Conservation (phyloP, 1,140 invertebrate species). For the Drosophila pandora region DNA sequence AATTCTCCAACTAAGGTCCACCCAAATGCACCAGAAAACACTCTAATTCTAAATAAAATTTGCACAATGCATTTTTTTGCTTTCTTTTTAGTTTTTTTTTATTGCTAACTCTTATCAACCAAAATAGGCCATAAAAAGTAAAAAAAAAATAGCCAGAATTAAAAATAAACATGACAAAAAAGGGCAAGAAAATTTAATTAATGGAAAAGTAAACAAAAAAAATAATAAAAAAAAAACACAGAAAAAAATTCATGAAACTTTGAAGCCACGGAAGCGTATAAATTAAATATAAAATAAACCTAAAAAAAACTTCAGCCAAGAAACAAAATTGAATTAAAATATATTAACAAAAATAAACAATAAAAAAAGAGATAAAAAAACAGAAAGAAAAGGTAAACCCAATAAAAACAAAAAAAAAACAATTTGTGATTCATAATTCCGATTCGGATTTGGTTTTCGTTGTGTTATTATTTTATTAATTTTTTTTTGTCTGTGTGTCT, state of each 20-base stretch:
- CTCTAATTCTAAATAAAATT: conserved; percentile 23
- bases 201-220: conserved; percentile 26
- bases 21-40: conserved; percentile 7
- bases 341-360: conserved; percentile 31
- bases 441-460: conserved; percentile 28
- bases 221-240: neutral
- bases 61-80: conserved; percentile 35
- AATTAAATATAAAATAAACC: conserved; percentile 32
- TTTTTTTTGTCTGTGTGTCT: neutral
- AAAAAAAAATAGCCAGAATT: neutral
- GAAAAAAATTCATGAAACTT: conserved; percentile 23
- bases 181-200: conserved; percentile 17
- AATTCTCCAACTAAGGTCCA: conserved; percentile 1
- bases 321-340: conserved; percentile 57
- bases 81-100: neutral
- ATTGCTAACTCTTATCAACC: conserved; percentile 13
- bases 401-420: conserved; percentile 28
- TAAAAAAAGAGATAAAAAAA: conserved; percentile 23
- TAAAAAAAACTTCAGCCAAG: conserved; percentile 28
- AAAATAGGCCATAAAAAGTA: neutral
- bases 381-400: conserved; percentile 27
- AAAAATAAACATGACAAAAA: conserved; percentile 17
- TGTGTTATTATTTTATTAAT: conserved; percentile 18
- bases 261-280: conserved; percentile 47
- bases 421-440: conserved; percentile 67